These are phyloP conservation scores for Brienomyrus brachyistius DNA, from an alignment of 2,113 vertebrate species.

Conservation along the genomic window DNA sequence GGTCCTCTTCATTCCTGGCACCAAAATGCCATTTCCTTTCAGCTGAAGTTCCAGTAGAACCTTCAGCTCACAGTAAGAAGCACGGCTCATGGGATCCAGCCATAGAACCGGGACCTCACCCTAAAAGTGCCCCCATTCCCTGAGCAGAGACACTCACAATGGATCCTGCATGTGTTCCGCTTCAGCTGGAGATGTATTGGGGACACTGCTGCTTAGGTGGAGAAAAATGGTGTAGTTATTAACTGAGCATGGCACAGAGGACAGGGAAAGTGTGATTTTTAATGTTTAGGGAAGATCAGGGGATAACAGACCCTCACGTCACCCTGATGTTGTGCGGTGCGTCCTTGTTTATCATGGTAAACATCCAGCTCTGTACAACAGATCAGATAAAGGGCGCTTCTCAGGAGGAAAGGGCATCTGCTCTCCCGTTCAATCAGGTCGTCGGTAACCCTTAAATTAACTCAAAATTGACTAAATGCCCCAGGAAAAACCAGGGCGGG, in stretches of 20 bases:
- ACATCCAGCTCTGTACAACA: background rate
- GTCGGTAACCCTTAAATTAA: conserved; percentile 89
- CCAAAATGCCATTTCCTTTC: background rate
- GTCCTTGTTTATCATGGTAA: background rate
- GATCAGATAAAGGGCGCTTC: background rate
- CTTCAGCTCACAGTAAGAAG: background rate
- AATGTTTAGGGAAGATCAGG: background rate
- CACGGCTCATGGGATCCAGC: background rate
- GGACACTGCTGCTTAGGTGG: background rate
- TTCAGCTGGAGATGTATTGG: background rate
- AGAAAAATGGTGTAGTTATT: background rate
- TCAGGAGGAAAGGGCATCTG: conserved; percentile 66
- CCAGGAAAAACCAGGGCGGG: conserved; percentile 73
- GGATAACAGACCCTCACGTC: background rate
- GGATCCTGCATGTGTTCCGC: background rate
- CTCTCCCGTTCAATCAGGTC: background rate
- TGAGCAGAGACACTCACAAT: background rate
- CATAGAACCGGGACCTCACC: background rate
- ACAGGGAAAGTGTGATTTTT: background rate
- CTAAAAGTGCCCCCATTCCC: background rate
- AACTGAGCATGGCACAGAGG: background rate
- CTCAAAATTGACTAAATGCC: conserved; percentile 86
- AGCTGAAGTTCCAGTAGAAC: background rate
- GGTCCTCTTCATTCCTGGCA: background rate
- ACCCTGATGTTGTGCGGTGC: background rate